Conservation (phyloP, 23 tunicate species). For the Ascidia mentula region DNA sequence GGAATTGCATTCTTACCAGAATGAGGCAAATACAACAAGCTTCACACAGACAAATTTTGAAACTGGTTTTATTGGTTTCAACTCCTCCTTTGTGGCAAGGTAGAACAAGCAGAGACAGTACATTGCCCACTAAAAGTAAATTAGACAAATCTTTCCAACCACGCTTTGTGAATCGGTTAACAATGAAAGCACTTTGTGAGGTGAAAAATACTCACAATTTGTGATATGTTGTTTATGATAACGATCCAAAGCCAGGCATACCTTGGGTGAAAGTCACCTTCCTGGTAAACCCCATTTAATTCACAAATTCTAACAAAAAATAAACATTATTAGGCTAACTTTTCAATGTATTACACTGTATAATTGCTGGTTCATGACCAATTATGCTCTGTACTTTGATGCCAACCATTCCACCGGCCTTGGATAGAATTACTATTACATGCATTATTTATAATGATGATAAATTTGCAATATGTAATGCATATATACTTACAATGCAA, state of each 20-base stretch:
- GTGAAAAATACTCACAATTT: slow-evolving; percentile 49
- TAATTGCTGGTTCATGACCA: too few species aligned
- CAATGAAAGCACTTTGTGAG: neutral
- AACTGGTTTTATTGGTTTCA: slow-evolving; percentile 93
- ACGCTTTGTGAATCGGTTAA: too few species aligned
- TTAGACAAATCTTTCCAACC: neutral
- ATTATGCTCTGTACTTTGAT: too few species aligned
- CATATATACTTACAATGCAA: slow-evolving; percentile 71
- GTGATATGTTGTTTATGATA: slow-evolving; percentile 88
- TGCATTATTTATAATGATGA: too few species aligned
- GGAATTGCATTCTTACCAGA: slow-evolving; percentile 50
- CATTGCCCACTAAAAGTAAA: slow-evolving; percentile 85
- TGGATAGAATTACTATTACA: too few species aligned
- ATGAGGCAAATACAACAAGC: slow-evolving; percentile 90
- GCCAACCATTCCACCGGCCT: too few species aligned
- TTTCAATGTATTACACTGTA: too few species aligned
- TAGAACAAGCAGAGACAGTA: slow-evolving; percentile 86
- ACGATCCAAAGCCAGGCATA: slow-evolving; percentile 84
- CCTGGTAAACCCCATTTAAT: slow-evolving; percentile 57
- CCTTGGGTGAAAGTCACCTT: slow-evolving; percentile 51
- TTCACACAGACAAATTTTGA: slow-evolving; percentile 90
- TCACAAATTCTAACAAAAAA: slow-evolving; percentile 59
- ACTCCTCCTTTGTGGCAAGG: slow-evolving; percentile 80
- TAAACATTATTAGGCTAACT: too few species aligned
- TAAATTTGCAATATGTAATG: too few species aligned